phyloP scores from a whole-genome alignment of 1,140 invertebrate species.

The Aphis gossypii region DNA sequence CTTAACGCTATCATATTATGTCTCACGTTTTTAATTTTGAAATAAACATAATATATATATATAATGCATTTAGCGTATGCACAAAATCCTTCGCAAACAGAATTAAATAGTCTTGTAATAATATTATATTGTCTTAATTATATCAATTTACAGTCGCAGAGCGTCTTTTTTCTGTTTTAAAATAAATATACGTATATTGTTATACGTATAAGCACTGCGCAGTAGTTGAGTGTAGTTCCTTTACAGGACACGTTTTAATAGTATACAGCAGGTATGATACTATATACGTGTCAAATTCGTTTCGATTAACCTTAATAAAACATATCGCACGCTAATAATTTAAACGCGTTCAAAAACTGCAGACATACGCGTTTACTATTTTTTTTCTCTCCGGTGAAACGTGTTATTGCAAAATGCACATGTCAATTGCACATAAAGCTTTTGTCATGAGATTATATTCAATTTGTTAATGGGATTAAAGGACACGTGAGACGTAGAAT shows the following conservation, averaged over 20 bases:
- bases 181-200: not conserved
- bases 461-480: slow-evolving; percentile 1
- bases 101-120: not conserved
- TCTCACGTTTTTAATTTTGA: not conserved
- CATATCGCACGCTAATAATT: not conserved
- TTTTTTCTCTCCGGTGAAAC: not conserved
- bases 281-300: not conserved
- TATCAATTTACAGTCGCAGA: not conserved
- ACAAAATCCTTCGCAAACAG: not conserved
- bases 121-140: not conserved
- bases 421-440: not conserved
- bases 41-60: not conserved
- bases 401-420: not conserved
- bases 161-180: slow-evolving; percentile 11
- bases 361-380: not conserved
- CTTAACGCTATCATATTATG: not conserved
- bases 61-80: not conserved
- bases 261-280: not conserved
- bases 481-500: not conserved
- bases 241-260: not conserved
- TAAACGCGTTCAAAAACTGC: not conserved
- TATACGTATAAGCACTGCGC: not conserved
- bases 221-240: not conserved
- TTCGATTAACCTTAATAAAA: slow-evolving; percentile 2
- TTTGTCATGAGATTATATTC: not conserved